These are phyloP conservation scores for Drosophila helvetica DNA, from an alignment of 2,888 invertebrate genomes.

Conservation along the genomic window DNA sequence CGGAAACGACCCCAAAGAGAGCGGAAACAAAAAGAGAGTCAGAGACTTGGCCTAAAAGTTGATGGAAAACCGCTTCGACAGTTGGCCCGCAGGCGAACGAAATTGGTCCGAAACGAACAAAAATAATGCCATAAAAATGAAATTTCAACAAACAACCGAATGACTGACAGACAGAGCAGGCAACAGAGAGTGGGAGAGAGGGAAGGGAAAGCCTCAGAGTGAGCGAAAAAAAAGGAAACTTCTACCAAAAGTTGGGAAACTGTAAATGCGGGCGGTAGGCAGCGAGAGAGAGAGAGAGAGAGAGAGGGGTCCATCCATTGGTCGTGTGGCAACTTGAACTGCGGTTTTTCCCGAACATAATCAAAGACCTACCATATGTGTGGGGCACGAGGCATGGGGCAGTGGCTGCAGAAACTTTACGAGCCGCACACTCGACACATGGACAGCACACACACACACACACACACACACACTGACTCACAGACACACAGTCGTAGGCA, in stretches of 20 bases:
- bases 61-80: slow-evolving; percentile 66
- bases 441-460: slow-evolving; percentile 23
- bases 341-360: slow-evolving; percentile 50
- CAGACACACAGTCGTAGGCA: background rate
- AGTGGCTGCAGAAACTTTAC: slow-evolving; percentile 62
- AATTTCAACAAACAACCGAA: slow-evolving; percentile 53
- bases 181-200: background rate
- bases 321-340: slow-evolving; percentile 52
- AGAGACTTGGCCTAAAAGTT: slow-evolving; percentile 42
- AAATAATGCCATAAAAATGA: slow-evolving; percentile 64
- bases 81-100: slow-evolving; percentile 28
- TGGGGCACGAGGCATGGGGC: slow-evolving; percentile 15
- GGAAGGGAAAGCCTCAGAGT: background rate
- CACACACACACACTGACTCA: slow-evolving; percentile 3
- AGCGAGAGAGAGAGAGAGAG: slow-evolving; percentile 17
- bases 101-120: slow-evolving; percentile 30
- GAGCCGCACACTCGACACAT: slow-evolving; percentile 51
- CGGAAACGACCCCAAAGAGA: slow-evolving; percentile 30
- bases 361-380: slow-evolving; percentile 54
- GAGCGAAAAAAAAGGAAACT: slow-evolving; percentile 43
- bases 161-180: background rate
- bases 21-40: background rate
- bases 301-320: background rate
- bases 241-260: slow-evolving; percentile 59
- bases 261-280: slow-evolving; percentile 20